phyloP scores from a whole-genome alignment of 2,888 invertebrate species.

The Tanypteryx hageni region DNA sequence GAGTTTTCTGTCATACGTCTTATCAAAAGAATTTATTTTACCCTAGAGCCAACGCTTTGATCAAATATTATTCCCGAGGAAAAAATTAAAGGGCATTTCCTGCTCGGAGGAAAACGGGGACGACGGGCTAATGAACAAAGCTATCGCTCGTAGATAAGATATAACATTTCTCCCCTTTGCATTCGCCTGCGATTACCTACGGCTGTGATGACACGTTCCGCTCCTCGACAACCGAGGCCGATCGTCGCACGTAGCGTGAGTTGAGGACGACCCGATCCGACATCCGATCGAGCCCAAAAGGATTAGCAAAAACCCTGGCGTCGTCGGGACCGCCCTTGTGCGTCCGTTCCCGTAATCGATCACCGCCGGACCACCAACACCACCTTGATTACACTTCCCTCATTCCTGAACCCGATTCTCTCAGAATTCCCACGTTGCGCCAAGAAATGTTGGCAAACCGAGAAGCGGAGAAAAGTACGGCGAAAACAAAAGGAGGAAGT shows the following conservation, averaged over 20 bases:
- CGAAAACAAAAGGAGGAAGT: constrained; percentile 28
- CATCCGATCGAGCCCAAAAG: background rate
- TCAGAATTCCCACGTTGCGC: constrained; percentile 38
- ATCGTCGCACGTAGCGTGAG: background rate
- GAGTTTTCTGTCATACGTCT: no score
- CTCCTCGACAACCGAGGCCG: no score
- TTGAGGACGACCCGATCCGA: background rate
- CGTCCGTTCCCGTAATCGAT: background rate
- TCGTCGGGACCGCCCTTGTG: background rate
- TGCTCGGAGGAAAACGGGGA: no score
- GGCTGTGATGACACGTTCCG: background rate
- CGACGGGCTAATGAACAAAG: no score
- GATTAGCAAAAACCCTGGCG: constrained; percentile 12
- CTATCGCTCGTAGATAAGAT: no score
- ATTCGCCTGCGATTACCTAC: background rate
- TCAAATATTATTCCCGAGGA: no score
- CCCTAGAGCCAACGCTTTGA: no score
- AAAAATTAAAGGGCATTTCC: no score
- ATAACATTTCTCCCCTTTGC: no score
- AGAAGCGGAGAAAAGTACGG: constrained; percentile 9
- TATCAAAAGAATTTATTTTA: no score
- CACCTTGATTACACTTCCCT: background rate
- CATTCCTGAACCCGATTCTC: constrained; percentile 15
- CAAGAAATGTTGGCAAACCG: constrained; percentile 44
- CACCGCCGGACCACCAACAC: background rate